Percentiles rank a stretch among this genome's conserved stretches.
Evolutionary conservation across 2,888 invertebrate genomes (phyloP).

Genomic region (Eilema depressum): DNA sequence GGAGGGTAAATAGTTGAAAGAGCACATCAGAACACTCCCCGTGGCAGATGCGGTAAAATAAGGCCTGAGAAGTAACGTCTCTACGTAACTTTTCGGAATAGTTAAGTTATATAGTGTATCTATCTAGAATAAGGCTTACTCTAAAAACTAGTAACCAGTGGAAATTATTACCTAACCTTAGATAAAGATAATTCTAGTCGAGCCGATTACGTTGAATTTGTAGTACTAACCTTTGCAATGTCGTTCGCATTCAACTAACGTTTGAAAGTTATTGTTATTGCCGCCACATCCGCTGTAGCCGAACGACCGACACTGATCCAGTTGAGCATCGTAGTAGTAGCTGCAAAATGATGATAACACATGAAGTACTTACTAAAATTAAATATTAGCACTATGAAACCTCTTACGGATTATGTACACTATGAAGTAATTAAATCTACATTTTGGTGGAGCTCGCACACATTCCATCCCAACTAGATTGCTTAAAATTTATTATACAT

Average conservation of each 20-base stretch:
- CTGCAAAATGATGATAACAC: constrained; percentile 51
- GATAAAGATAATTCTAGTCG: neutral
- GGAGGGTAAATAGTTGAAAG: no score
- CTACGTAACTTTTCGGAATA: no score
- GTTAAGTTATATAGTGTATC: neutral
- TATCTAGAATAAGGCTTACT: neutral
- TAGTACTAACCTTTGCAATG: constrained; percentile 65
- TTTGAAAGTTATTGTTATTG: constrained; percentile 68
- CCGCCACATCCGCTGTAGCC: constrained; percentile 64
- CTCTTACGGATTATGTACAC: neutral
- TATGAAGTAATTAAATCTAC: neutral
- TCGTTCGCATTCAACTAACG: constrained; percentile 61
- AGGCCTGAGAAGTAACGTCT: no score
- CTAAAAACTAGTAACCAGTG: neutral
- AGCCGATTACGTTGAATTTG: neutral
- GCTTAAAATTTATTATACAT: neutral
- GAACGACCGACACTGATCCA: constrained; percentile 64
- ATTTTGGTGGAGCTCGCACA: neutral
- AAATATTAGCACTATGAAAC: neutral
- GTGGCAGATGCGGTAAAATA: no score
- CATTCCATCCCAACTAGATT: neutral
- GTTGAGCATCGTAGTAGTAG: constrained; percentile 65
- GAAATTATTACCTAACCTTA: neutral
- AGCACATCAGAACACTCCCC: no score
- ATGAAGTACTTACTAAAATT: neutral